These are phyloP conservation scores for Procambarus clarkii DNA, from an alignment of 1,140 invertebrate genomes.

Conservation along the genomic window DNA sequence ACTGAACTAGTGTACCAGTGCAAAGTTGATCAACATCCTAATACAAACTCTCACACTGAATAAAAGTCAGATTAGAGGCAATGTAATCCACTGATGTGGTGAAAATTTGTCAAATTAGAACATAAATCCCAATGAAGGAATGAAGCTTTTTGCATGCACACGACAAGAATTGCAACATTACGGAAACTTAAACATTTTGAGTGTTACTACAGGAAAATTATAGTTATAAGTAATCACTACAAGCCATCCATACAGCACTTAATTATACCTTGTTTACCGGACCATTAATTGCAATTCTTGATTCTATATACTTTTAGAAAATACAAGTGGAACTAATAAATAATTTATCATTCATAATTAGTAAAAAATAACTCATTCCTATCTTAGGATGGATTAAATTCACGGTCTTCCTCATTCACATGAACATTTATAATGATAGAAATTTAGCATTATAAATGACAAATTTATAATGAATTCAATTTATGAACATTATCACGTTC, in stretches of 20 bases:
- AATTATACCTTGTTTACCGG: neutral
- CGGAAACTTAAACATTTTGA: constrained; percentile 24
- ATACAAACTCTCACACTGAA: neutral
- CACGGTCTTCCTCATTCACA: neutral
- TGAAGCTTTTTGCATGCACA: constrained; percentile 38
- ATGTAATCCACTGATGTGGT: neutral
- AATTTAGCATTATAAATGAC: too few species aligned
- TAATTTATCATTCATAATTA: neutral
- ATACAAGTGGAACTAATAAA: neutral
- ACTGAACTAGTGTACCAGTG: neutral
- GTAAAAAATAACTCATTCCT: neutral
- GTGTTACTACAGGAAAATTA: neutral
- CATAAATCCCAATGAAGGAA: constrained; percentile 21
- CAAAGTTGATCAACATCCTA: neutral
- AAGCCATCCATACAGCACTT: neutral
- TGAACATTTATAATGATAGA: too few species aligned
- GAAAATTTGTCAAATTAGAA: neutral
- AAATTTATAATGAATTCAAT: too few species aligned
- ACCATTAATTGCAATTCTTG: neutral
- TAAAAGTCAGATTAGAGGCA: neutral
- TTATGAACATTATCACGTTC: too few species aligned
- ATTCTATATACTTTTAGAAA: neutral
- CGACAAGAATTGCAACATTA: constrained; percentile 37
- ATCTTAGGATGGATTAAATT: neutral
- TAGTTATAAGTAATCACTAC: neutral